Base-by-base conservation (phyloP, 30 jellyfish, hydroid and myxozoan genomes). In the Rhopilema esculentum region DNA sequence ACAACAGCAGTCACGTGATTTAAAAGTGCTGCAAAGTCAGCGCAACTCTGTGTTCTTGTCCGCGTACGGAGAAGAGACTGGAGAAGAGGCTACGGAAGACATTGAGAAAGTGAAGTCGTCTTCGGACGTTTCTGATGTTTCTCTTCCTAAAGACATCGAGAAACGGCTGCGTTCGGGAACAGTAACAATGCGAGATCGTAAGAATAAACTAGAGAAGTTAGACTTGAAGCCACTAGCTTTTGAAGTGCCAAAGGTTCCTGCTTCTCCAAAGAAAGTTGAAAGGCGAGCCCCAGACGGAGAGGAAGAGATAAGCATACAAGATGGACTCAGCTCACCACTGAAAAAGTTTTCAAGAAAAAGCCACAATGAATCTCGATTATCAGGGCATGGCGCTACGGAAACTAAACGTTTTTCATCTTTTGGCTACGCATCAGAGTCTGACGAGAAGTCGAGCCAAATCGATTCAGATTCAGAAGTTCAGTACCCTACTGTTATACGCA, bases 271-370 rank as follows among this genome's bases (percentile, higher is more conserved):
- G 32, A 66, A 64, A 57, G 83, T 63, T 6, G 86, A 62, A 49
- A 57, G 94, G 48, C 65, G 83, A 64, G 94, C 94, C 19, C 94
- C 94, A 27, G 94, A 85, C 27, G 94, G 94, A 23, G 84, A 85
- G 31, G 94, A 85, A 21, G 53, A 63, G 17, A 65, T 61, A 22
- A 66, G 20, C 27, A 27, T 20, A n/a, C 27, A 23, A 18, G 84
- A 40, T 19, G 84, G 79, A 7, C 40, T 40, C 19, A 31, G 82
- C 23, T 66, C 82, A 49, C 70, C 82, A 0, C 7, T 65, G 40
- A 65, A 66, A 17, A 66, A 22, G 67, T 62, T 64, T 29, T n/a
- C 64, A 6, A 32, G 68, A 23, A 61, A 52, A 1, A 80, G 90
- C 26, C 82, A 66, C 17, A 51, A 66, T 33, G 80, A 80, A 0